A percentile compares a stretch with the other conserved stretches of the same genome.
Evolutionary conservation across 2,113 vertebrate species (phyloP).

Genomic region (Anoura caudifer): DNA sequence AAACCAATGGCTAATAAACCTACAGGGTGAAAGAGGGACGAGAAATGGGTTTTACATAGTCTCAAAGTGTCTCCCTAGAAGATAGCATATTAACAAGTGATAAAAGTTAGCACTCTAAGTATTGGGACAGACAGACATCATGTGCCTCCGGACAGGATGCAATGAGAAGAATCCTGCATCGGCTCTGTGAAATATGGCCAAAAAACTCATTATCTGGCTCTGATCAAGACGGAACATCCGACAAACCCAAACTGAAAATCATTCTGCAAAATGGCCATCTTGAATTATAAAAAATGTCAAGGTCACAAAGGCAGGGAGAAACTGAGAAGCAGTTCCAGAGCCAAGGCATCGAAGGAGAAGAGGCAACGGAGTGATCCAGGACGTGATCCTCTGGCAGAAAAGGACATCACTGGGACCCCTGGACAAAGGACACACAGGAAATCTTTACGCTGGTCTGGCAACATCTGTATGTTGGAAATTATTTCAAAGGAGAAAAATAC

Average conservation of each 20-base stretch:
- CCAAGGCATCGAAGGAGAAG: neutral
- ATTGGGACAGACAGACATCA: neutral
- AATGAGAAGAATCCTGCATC: neutral
- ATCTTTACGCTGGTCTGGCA: neutral
- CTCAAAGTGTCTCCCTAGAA: neutral
- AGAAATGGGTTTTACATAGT: neutral
- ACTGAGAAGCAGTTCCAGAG: neutral
- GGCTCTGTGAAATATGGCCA: neutral
- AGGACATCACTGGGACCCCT: neutral
- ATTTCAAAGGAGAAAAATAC: neutral
- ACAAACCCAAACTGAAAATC: neutral
- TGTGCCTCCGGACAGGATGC: neutral
- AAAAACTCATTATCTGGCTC: neutral
- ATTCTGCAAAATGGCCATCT: neutral
- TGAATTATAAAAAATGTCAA: neutral
- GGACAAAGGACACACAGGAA: neutral
- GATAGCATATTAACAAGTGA: neutral
- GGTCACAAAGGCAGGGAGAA: neutral
- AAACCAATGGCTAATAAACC: constrained; percentile 13
- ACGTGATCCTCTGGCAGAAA: neutral
- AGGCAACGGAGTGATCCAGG: neutral
- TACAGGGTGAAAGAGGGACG: neutral
- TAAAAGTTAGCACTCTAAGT: neutral
- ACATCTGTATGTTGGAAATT: neutral
- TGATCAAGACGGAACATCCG: neutral